Conservation (phyloP, 2,113 vertebrate genomes). For the Sisor rabdophorus region DNA sequence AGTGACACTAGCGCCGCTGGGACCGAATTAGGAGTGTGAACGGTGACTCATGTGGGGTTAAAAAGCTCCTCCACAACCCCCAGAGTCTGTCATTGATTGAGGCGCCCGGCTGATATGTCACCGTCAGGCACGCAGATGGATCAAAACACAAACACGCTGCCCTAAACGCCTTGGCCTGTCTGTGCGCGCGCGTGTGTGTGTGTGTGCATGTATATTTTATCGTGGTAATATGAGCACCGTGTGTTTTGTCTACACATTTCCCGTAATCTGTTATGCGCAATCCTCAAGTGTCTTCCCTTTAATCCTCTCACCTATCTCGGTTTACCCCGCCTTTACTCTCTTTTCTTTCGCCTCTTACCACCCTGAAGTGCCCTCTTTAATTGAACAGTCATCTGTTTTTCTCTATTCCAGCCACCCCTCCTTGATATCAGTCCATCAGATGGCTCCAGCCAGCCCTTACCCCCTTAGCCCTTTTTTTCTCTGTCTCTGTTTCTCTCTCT, state of each 20-base stretch:
- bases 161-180: constrained; percentile 51
- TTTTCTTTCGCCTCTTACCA: constrained; percentile 48
- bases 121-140: constrained; percentile 68
- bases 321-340: constrained; percentile 34
- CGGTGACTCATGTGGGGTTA: constrained; percentile 64
- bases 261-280: constrained; percentile 52
- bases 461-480: constrained; percentile 22
- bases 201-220: constrained; percentile 30
- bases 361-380: constrained; percentile 62
- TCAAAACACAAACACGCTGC: constrained; percentile 60
- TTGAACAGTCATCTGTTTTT: constrained; percentile 64
- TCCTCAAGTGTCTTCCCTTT: constrained; percentile 50
- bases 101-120: constrained; percentile 67
- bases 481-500: constrained; percentile 24
- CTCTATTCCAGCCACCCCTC: constrained; percentile 46
- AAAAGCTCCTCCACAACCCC: constrained; percentile 55
- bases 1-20: constrained; percentile 65
- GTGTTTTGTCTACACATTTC: constrained; percentile 47
- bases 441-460: constrained; percentile 46
- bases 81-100: constrained; percentile 61
- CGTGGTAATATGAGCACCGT: constrained; percentile 29
- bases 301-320: constrained; percentile 25
- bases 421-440: constrained; percentile 55
- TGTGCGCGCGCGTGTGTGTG: constrained; percentile 34
- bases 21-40: constrained; percentile 70